A percentile compares a stretch with the other conserved stretches of the same genome.
Conservation (phyloP, 2,113 vertebrate species). For the Platysternon megacephalum region DNA sequence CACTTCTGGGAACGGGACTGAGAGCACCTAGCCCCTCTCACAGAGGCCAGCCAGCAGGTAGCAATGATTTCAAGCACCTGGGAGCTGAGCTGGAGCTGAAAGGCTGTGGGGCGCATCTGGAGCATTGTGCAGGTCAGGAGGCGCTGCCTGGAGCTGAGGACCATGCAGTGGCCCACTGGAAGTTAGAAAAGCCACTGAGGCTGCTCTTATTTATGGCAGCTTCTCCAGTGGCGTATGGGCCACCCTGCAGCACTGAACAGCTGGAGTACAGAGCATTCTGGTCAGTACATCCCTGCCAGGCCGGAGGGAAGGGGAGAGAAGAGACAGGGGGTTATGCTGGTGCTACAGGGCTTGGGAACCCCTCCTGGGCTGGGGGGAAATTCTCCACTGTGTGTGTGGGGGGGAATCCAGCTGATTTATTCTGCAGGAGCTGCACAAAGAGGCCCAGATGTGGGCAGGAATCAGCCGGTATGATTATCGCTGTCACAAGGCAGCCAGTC, state of each 20-base stretch:
- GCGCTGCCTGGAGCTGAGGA: background rate
- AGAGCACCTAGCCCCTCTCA: background rate
- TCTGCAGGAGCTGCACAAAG: background rate
- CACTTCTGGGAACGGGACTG: background rate
- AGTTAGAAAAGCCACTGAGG: background rate
- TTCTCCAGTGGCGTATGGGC: background rate
- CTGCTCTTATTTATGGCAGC: background rate
- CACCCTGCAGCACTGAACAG: background rate
- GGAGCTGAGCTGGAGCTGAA: background rate
- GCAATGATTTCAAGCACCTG: fast-evolving
- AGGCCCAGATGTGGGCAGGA: background rate
- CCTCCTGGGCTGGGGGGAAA: background rate
- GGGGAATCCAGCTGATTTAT: background rate
- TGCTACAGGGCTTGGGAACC: background rate
- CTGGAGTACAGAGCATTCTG: background rate
- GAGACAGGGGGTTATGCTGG: background rate
- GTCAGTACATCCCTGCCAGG: fast-evolving
- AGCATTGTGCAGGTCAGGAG: background rate
- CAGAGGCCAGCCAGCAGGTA: fast-evolving
- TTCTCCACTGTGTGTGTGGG: background rate
- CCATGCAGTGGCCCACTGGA: background rate
- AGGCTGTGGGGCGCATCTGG: background rate
- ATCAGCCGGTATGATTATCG: fast-evolving
- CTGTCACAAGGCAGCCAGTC: background rate
- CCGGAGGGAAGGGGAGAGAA: background rate